phyloP scores from a whole-genome alignment of 2,113 vertebrate genomes.

The Podarcis raffonei region DNA sequence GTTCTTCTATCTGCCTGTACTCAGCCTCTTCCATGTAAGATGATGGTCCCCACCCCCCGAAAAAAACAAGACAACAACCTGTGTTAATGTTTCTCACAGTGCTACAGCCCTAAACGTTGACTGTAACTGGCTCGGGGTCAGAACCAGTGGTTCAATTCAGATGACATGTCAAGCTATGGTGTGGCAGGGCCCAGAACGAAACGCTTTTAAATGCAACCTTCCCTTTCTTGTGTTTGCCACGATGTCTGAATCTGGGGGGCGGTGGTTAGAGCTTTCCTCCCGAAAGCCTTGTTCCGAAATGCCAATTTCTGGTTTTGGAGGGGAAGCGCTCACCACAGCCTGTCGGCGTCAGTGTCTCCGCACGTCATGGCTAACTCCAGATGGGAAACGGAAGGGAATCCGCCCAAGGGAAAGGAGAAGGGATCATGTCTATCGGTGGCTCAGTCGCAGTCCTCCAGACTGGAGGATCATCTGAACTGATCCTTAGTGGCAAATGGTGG shows the following conservation, averaged over 20 bases:
- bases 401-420: neutral
- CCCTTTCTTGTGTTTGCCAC: neutral
- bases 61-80: neutral
- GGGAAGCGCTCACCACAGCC: neutral
- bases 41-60: neutral
- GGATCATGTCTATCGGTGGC: too few species aligned
- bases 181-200: neutral
- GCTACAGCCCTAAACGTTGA: too few species aligned
- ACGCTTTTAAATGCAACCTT: too few species aligned
- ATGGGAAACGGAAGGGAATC: neutral
- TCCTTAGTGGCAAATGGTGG: neutral
- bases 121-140: neutral
- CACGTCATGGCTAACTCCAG: neutral
- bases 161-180: neutral
- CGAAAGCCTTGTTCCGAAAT: neutral
- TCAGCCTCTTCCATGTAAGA: conserved; percentile 27
- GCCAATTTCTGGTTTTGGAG: neutral
- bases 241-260: neutral
- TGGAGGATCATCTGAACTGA: neutral
- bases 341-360: neutral
- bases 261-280: neutral
- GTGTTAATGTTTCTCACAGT: too few species aligned
- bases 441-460: neutral
- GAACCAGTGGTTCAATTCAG: neutral
- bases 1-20: conserved; percentile 36